phyloP scores from a whole-genome alignment of 2,797 vertebrate genomes.

The Falco columbarius region DNA sequence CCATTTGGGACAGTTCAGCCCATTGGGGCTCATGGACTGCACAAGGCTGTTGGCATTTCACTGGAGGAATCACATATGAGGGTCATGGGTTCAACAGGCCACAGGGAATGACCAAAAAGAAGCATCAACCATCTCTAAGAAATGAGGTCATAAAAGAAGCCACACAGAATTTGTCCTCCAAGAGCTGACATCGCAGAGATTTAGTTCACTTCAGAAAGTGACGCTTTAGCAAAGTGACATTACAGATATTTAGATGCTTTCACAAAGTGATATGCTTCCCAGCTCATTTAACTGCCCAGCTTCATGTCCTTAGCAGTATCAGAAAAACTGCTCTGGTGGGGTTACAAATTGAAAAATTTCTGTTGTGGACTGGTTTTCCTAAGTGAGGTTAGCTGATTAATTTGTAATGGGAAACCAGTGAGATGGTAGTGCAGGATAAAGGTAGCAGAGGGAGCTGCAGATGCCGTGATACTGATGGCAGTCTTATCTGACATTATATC shows the following conservation, averaged over 20 bases:
- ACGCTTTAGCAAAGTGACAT: conserved; percentile 24
- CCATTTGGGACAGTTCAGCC: neutral
- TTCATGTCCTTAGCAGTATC: neutral
- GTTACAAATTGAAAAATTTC: neutral
- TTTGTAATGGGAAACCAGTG: neutral
- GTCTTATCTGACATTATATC: neutral
- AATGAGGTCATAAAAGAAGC: neutral
- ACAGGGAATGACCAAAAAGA: neutral
- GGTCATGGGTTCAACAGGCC: too few relatives aligned
- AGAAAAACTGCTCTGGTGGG: neutral
- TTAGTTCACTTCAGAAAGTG: conserved; percentile 27
- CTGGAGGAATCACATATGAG: rapidly evolving
- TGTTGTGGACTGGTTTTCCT: neutral
- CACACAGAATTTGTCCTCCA: neutral
- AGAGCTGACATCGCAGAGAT: neutral
- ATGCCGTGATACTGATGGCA: neutral
- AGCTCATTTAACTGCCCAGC: neutral
- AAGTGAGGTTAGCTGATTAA: neutral
- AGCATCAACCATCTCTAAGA: neutral
- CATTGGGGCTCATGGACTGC: rapidly evolving
- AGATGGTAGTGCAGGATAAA: neutral
- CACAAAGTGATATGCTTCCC: neutral
- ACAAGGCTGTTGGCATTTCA: neutral
- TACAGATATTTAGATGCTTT: conserved; percentile 3
- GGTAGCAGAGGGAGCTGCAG: neutral